These are phyloP conservation scores for Ptychochromis oligacanthus DNA, from an alignment of 2,113 vertebrate species.

Conservation along the genomic window DNA sequence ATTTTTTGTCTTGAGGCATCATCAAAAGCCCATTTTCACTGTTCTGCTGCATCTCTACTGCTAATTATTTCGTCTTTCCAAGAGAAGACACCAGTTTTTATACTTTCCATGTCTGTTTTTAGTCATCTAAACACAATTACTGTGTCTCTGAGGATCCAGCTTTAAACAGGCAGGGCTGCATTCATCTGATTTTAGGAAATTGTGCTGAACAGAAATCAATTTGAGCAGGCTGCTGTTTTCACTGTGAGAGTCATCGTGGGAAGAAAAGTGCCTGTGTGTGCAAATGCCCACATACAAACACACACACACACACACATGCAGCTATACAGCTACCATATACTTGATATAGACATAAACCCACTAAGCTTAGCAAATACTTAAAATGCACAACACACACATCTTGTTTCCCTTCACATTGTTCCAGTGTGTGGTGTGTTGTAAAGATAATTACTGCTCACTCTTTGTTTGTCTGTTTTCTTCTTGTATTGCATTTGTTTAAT, in stretches of 20 bases:
- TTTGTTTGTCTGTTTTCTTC: constrained; percentile 17
- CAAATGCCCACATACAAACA: neutral
- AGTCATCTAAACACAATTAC: constrained; percentile 52
- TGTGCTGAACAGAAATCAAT: constrained; percentile 22
- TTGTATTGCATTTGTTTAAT: neutral
- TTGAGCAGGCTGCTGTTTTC: constrained; percentile 21
- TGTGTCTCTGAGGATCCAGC: constrained; percentile 17
- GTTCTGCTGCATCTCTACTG: constrained; percentile 6
- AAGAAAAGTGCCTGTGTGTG: neutral
- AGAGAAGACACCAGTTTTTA: constrained; percentile 14
- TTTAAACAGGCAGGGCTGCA: constrained; percentile 19
- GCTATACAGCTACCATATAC: neutral
- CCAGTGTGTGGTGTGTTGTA: constrained; percentile 4
- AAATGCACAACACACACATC: neutral
- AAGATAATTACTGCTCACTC: constrained; percentile 28
- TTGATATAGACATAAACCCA: neutral
- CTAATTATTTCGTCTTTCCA: constrained; percentile 45
- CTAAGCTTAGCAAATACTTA: neutral
- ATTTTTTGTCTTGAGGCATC: constrained; percentile 35
- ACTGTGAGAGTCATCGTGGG: neutral
- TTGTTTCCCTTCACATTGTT: constrained; percentile 37
- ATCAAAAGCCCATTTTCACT: constrained; percentile 38
- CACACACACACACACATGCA: neutral
- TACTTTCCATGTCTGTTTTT: constrained; percentile 53
- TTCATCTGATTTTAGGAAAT: constrained; percentile 35